A percentile compares a stretch with the other conserved stretches of the same genome.
Conservation (phyloP, 1,140 invertebrate species). For the Oreohelix idahoensis region DNA sequence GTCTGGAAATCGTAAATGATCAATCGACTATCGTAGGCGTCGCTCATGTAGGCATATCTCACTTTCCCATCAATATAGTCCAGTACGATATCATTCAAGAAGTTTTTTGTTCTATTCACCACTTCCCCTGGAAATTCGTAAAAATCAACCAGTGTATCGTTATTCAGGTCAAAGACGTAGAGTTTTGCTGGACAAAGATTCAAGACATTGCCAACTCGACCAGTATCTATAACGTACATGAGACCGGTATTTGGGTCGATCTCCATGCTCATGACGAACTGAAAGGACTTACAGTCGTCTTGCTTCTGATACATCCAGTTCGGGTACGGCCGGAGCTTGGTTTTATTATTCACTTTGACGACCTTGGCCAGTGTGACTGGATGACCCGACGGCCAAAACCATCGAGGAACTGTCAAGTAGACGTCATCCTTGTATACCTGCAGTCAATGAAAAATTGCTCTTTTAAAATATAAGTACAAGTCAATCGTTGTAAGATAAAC, state of each 20-base stretch:
- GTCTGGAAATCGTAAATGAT: conserved; percentile 52
- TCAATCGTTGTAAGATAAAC: not conserved
- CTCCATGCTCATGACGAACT: conserved; percentile 59
- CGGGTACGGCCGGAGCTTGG: conserved; percentile 54
- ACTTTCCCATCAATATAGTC: conserved; percentile 45
- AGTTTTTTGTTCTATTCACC: conserved; percentile 43
- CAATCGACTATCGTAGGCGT: conserved; percentile 49
- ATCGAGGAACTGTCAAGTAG: conserved; percentile 56
- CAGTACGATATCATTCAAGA: conserved; percentile 60
- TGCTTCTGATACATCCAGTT: conserved; percentile 54
- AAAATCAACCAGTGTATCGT: conserved; percentile 36
- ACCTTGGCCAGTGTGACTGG: conserved; percentile 34
- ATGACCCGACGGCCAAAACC: conserved; percentile 50
- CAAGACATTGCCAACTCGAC: not conserved
- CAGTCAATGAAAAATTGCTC: not conserved
- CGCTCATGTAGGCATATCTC: conserved; percentile 57
- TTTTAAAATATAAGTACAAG: not conserved
- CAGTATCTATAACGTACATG: conserved; percentile 63
- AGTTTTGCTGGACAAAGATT: conserved; percentile 57
- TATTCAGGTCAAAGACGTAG: conserved; percentile 55
- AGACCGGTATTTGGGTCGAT: conserved; percentile 57
- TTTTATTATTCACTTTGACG: not conserved
- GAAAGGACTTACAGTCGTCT: conserved; percentile 54
- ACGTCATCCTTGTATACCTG: conserved; percentile 52
- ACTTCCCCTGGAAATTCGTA: conserved; percentile 49